phyloP scores from a whole-genome alignment of 1,140 invertebrate species.

The Drosophila ogumai region DNA sequence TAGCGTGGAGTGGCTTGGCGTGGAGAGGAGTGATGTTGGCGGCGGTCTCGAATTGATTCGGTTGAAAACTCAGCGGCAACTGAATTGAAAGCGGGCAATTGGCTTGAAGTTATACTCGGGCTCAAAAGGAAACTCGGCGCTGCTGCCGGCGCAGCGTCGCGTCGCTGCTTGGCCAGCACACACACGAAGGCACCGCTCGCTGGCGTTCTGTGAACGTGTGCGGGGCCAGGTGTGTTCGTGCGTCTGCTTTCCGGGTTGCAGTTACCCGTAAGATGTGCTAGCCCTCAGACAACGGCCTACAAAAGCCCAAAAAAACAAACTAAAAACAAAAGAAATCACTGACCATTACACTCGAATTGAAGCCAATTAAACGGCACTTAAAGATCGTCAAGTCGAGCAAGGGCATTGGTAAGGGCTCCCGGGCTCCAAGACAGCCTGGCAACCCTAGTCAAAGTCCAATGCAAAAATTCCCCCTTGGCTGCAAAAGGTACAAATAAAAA shows the following conservation, averaged over 20 bases:
- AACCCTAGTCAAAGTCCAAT: slow-evolving; percentile 24
- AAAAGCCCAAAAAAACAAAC: slow-evolving; percentile 2
- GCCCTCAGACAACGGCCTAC: slow-evolving; percentile 20
- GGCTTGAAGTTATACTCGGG: slow-evolving; percentile 79
- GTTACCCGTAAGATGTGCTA: slow-evolving; percentile 36
- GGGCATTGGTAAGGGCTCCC: slow-evolving; percentile 32
- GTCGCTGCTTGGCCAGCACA: slow-evolving; percentile 26
- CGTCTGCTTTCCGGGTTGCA: slow-evolving; percentile 48
- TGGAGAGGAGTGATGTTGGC: slow-evolving; percentile 12
- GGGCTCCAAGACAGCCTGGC: slow-evolving; percentile 3
- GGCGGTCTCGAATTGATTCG: slow-evolving; percentile 61
- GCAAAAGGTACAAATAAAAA: slow-evolving; percentile 3
- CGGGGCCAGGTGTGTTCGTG: slow-evolving; percentile 40
- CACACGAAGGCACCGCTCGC: background rate
- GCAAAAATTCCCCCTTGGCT: slow-evolving; percentile 28
- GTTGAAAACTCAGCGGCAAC: slow-evolving; percentile 78
- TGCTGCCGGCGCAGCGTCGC: slow-evolving; percentile 19
- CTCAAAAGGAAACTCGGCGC: slow-evolving; percentile 67
- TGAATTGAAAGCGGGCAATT: slow-evolving; percentile 75
- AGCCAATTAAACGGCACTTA: slow-evolving; percentile 60
- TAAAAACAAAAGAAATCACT: slow-evolving; percentile 6
- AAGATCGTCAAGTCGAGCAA: slow-evolving; percentile 37
- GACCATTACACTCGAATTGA: slow-evolving; percentile 43
- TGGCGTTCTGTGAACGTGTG: slow-evolving; percentile 35
- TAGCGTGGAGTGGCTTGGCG: slow-evolving; percentile 2